Evolutionary conservation across 1,140 invertebrate species (phyloP).

Genomic region (Drosophila gunungcola): DNA sequence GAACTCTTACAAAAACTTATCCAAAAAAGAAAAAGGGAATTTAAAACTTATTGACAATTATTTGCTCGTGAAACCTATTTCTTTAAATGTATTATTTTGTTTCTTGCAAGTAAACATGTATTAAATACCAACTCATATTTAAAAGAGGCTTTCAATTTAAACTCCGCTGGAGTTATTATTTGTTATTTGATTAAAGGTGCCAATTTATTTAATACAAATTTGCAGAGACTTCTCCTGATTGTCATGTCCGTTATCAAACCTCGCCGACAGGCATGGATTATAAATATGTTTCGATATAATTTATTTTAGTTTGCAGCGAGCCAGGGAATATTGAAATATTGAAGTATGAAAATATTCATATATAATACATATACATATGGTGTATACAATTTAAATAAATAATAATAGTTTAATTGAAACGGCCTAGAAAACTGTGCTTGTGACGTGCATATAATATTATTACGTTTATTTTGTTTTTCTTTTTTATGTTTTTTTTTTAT

Average conservation of each 20-base stretch:
- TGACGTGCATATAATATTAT: constrained; percentile 79
- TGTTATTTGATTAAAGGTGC: background rate
- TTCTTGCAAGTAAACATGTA: no score
- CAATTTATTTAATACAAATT: constrained; percentile 30
- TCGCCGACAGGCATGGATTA: constrained; percentile 48
- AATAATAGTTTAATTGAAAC: constrained; percentile 74
- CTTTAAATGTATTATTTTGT: no score
- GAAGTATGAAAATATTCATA: constrained; percentile 61
- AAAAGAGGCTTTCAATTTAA: background rate
- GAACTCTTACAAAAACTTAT: no score
- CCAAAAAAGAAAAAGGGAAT: no score
- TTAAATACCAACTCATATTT: background rate
- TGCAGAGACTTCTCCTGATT: background rate
- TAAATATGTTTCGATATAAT: constrained; percentile 46
- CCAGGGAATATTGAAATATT: constrained; percentile 47
- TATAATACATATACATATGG: constrained; percentile 66
- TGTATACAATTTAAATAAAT: constrained; percentile 70
- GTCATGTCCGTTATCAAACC: constrained; percentile 45
- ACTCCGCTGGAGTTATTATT: background rate
- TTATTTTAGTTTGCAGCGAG: constrained; percentile 48
- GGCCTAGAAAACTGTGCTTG: constrained; percentile 79
- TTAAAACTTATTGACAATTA: no score
- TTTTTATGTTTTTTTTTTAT: constrained; percentile 38
- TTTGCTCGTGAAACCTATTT: no score
- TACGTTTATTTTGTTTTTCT: constrained; percentile 42